Evolutionary conservation across 2,888 invertebrate species (phyloP).

Genomic region (Oscheius sp.): DNA sequence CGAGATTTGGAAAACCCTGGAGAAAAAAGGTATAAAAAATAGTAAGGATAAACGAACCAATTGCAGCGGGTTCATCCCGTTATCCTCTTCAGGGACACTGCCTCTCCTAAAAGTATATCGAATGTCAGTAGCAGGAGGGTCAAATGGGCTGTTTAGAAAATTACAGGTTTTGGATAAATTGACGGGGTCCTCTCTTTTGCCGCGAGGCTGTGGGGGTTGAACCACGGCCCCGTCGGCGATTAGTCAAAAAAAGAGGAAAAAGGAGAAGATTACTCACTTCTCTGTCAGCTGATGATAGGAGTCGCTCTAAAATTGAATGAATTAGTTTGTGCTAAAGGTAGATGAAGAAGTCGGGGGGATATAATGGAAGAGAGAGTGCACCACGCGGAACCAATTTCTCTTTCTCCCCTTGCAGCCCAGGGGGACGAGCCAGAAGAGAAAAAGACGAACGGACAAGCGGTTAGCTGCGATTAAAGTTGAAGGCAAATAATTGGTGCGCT

Average conservation of each 20-base stretch:
- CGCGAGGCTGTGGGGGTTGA: background rate
- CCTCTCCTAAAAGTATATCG: slow-evolving; percentile 8
- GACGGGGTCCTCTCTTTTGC: background rate
- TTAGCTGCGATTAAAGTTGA: slow-evolving; percentile 9
- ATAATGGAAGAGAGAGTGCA: background rate
- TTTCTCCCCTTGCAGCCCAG: background rate
- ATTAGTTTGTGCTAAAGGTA: background rate
- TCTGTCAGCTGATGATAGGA: slow-evolving; percentile 12
- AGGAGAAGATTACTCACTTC: slow-evolving; percentile 10
- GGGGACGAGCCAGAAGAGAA: slow-evolving; percentile 8
- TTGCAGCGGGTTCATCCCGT: slow-evolving; percentile 19
- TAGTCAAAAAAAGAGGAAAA: background rate
- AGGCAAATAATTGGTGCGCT: slow-evolving; percentile 19
- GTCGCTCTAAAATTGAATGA: slow-evolving; percentile 19
- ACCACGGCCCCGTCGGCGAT: background rate
- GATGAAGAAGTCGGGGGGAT: background rate
- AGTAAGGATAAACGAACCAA: background rate
- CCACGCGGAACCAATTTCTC: slow-evolving; percentile 21
- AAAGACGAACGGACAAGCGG: slow-evolving; percentile 3
- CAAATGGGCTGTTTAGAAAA: slow-evolving; percentile 1
- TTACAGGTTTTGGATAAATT: slow-evolving; percentile 17
- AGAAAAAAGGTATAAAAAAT: background rate
- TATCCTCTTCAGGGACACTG: slow-evolving; percentile 10
- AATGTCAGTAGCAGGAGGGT: background rate
- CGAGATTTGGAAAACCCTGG: slow-evolving; percentile 39